phyloP scores from a whole-genome alignment of 2,113 vertebrate genomes.

The Istiophorus platypterus region DNA sequence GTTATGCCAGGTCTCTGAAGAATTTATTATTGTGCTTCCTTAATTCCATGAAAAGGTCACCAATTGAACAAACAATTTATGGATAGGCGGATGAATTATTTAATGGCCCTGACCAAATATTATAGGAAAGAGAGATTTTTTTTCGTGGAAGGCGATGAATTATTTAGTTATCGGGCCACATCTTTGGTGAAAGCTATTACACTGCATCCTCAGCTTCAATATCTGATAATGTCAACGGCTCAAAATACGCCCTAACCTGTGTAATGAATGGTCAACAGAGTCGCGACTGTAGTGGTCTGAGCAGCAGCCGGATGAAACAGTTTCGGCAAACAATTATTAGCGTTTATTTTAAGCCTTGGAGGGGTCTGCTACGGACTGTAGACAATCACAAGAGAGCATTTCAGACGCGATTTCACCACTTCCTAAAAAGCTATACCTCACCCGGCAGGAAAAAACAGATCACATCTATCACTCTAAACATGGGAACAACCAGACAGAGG shows the following conservation, averaged over 20 bases:
- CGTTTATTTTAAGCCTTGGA: constrained; percentile 52
- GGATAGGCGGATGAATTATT: constrained; percentile 76
- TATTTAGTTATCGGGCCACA: constrained; percentile 72
- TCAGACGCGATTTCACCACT: not conserved
- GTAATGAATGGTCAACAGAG: constrained; percentile 66
- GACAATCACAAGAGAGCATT: constrained; percentile 1
- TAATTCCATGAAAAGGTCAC: constrained; percentile 80
- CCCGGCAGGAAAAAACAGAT: not conserved
- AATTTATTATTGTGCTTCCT: constrained; percentile 77
- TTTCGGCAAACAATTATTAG: constrained; percentile 54
- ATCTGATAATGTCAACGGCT: constrained; percentile 73
- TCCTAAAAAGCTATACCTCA: not conserved
- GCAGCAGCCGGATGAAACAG: constrained; percentile 19
- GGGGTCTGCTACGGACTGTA: not conserved
- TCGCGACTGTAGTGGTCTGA: constrained; percentile 5
- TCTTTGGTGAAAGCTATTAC: constrained; percentile 74
- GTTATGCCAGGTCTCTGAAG: constrained; percentile 76
- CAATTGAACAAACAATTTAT: constrained; percentile 81
- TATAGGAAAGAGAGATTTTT: constrained; percentile 61
- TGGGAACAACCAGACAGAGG: not conserved
- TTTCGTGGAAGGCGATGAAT: constrained; percentile 70
- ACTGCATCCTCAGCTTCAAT: constrained; percentile 68
- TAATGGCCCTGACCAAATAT: constrained; percentile 76
- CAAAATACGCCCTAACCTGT: constrained; percentile 49
- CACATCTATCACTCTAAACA: not conserved